Evolutionary conservation across 2,113 vertebrate genomes (phyloP), one percentile per base, ranked within the genome.

Genomic region (Malurus cyaneus): DNA sequence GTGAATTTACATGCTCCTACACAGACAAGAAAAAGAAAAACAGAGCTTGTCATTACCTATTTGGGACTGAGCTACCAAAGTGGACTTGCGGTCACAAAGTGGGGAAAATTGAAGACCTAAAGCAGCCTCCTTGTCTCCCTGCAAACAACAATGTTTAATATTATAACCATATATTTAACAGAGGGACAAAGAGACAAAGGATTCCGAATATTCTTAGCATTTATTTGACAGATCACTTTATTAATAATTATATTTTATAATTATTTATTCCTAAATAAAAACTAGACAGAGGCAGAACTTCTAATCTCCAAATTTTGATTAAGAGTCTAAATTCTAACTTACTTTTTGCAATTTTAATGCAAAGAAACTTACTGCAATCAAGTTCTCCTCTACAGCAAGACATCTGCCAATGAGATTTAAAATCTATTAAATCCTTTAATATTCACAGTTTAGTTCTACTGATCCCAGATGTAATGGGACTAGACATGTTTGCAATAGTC

Each of bases 21-120:
- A 73, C 11, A 34, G 54, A 77, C 5, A 54, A 77, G 59, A 79
- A 42, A 83, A 57, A 89, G 15, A 31, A 64, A 92, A 86, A 34
- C 46, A 80, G 5, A 31, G n/a, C 8, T 88, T 88, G n/a, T 28
- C 14, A 88, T 98, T 98, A 99, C 99, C 99, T 97, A 99, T 99
- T 98, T 99, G 99, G 80, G 99, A 99, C 80, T 99, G 99, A 54
- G 99, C 99, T 52, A 99, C 99, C 98, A 99, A 98, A 5, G 99
- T 99, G 57, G 99, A 98, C 86, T 99, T 99, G 66, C 99, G 98
- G 91, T 99, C 99, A 94, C 99, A 99, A 28, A 99, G 99, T 4
- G 99, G 99, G 85, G 99, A 99, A 96, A 99, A 99, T 1, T 99
- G 98, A 96, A 99, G 98, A 46, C 99, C 99, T 62, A 99, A 97